Base-by-base conservation (phyloP, 2,797 vertebrate genomes). In the Anableps anableps region DNA sequence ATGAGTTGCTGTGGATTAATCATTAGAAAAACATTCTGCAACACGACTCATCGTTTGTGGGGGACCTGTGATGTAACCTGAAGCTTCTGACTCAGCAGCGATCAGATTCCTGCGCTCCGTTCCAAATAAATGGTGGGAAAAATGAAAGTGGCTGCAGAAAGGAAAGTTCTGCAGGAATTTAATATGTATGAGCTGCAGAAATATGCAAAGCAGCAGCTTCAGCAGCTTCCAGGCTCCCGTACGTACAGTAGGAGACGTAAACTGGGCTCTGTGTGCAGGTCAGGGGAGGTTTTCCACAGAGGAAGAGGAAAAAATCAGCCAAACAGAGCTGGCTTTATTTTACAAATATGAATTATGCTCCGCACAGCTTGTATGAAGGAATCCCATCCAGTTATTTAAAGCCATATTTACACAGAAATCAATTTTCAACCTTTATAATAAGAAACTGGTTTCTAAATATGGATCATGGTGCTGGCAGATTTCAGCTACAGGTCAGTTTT, bases 71-170 rank as follows among this genome's bases (percentile, higher is more conserved):
- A 83, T 73, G 83, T 71, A 75, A 84, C 1, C 1, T 21, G 47
- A 16, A 36, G 53, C 74, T 45, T 34, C 60, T 88, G 82, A 88
- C 79, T 85, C 88, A 80, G 45, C n/a, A 53, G 2, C 0, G 0
- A 2, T 14, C 55, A n/a, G 7, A 48, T 36, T 51, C 34, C 50
- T 38, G 62, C 14, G 36, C 60, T 50, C 60, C 11, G 17, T 1
- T 31, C 5, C 2, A 0, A 9, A 10, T 41, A 36, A 47, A n/a
- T 19, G 1, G 23, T 5, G 26, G 34, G 55, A 72, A 62, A 78
- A 76, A 38, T 14, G 72, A 88, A 79, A 84, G 78, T 83, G 21
- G 5, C 11, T 43, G 62, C 45, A 62, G 60, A 31, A 29, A 62
- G 60, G 60, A 34, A 43, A 51, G 45, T 7, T 29, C 50, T 29